phyloP scores from a whole-genome alignment of 2,888 invertebrate genomes.

The Thecophora atra region DNA sequence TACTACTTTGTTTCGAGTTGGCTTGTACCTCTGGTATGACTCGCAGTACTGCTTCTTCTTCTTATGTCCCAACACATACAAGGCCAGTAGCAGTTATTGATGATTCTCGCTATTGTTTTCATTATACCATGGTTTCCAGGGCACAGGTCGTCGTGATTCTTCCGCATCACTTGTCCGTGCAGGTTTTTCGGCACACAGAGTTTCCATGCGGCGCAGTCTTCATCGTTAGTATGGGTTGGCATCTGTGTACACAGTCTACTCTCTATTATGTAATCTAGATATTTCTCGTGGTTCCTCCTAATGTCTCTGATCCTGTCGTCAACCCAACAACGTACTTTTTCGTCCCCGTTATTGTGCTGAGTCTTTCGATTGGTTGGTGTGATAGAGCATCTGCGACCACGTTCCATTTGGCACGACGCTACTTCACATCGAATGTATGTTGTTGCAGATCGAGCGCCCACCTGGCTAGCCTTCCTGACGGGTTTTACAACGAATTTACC shows the following conservation, averaged over 20 bases:
- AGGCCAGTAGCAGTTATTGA: neutral
- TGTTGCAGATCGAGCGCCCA: neutral
- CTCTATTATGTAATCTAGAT: too few relatives aligned
- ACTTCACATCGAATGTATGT: neutral
- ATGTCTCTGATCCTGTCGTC: too few relatives aligned
- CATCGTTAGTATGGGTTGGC: too few relatives aligned
- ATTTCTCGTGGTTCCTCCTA: too few relatives aligned
- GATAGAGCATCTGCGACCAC: neutral
- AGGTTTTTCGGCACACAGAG: neutral
- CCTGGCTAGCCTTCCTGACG: neutral
- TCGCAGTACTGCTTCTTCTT: too few relatives aligned
- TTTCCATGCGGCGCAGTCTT: neutral
- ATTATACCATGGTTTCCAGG: neutral
- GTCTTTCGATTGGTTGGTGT: neutral
- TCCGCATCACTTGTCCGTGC: neutral
- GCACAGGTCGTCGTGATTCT: neutral
- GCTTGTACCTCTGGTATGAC: too few relatives aligned
- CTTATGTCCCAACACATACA: neutral
- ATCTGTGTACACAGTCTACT: too few relatives aligned
- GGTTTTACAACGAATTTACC: neutral
- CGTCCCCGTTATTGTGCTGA: too few relatives aligned
- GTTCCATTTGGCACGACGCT: neutral
- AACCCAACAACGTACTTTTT: too few relatives aligned
- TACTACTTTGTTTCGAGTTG: too few relatives aligned
- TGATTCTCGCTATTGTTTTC: neutral